Conservation (phyloP, 1,140 invertebrate species). For the Panulirus ornatus region DNA sequence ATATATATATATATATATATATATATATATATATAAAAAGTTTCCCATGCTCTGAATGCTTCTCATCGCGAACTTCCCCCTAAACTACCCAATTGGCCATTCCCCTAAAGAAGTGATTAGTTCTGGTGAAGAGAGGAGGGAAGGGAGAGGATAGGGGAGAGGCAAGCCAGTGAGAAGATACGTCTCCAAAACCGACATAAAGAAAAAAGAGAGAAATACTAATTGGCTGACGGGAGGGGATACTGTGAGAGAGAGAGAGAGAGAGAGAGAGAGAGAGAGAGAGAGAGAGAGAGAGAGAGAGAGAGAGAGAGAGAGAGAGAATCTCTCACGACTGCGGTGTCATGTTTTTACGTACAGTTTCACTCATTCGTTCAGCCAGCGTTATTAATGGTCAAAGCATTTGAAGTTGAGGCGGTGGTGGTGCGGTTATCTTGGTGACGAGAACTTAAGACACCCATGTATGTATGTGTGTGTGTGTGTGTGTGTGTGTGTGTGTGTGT, state of each 20-base stretch:
- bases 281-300: background rate
- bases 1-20: background rate
- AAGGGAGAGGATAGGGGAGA: background rate
- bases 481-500: conserved; percentile 7
- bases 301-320: background rate
- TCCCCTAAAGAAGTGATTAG: background rate
- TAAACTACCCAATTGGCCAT: background rate
- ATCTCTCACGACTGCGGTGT: no score
- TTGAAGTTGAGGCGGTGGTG: background rate
- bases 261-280: background rate
- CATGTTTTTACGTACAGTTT: no score
- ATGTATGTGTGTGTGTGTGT: background rate
- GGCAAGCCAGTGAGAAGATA: background rate
- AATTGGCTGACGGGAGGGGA: background rate
- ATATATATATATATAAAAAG: background rate
- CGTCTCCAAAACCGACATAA: background rate
- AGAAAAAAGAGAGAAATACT: background rate
- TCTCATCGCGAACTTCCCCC: background rate
- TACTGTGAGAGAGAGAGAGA: no score
- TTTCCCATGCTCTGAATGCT: background rate
- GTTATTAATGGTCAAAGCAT: background rate
- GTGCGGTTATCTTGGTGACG: background rate
- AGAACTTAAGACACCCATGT: background rate
- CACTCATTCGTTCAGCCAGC: no score
- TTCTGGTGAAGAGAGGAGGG: background rate